Percentiles rank a stretch among this genome's conserved stretches.
Evolutionary conservation across 64 coral and sea anemone genomes (phyloP).

Genomic region (Anthopleura sola): DNA sequence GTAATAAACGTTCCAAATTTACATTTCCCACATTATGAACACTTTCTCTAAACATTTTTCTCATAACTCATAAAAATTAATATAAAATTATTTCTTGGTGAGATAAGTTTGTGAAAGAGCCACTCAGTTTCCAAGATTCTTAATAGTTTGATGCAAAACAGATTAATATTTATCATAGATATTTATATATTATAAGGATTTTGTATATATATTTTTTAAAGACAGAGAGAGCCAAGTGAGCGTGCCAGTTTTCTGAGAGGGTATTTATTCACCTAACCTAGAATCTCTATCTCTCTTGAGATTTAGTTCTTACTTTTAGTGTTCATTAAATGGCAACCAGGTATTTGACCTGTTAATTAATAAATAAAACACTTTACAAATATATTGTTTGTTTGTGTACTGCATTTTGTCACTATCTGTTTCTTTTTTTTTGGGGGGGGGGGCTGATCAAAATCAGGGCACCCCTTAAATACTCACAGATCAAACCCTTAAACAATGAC

Average conservation of each 20-base stretch:
- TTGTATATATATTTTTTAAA: conserved; percentile 99
- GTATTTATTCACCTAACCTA: conserved; percentile 18
- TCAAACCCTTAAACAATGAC: too few species aligned
- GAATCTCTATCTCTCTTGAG: neutral
- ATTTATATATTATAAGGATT: conserved; percentile 92
- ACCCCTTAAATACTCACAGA: too few species aligned
- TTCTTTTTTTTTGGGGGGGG: too few species aligned
- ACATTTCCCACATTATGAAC: too few species aligned
- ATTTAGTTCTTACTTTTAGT: conserved; percentile 1
- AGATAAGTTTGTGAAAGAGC: neutral
- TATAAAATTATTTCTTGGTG: too few species aligned
- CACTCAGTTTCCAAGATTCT: neutral
- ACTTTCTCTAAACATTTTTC: neutral
- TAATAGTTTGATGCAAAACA: conserved; percentile 54
- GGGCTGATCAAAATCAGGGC: too few species aligned
- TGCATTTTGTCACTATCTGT: neutral
- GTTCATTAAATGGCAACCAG: conserved; percentile 5
- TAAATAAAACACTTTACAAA: conserved; percentile 14
- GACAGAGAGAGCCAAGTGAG: conserved; percentile 5
- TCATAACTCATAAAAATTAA: too few species aligned
- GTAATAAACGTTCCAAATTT: too few species aligned
- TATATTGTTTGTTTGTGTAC: neutral
- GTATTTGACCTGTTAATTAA: conserved; percentile 16
- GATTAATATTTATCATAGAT: conserved; percentile 96
- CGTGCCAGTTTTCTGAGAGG: conserved; percentile 24